Conservation (phyloP, 2,888 invertebrate species). For the Volucella bombylans region DNA sequence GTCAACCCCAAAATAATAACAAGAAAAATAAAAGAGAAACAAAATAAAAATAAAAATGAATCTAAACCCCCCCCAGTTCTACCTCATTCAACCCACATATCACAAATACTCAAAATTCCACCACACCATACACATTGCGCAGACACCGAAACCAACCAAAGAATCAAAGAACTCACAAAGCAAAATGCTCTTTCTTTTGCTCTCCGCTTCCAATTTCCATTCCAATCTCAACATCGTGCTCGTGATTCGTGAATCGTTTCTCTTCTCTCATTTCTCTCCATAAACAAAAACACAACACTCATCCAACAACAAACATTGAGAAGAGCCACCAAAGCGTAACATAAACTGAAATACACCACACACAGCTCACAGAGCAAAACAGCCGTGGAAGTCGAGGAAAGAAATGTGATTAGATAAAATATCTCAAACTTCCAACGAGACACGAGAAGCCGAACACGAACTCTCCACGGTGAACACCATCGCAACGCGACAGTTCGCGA, state of each 20-base stretch:
- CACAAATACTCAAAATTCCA: slow-evolving; percentile 17
- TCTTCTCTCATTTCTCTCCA: slow-evolving; percentile 32
- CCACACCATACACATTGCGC: slow-evolving; percentile 45
- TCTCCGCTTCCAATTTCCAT: slow-evolving; percentile 11
- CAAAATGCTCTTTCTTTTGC: not conserved
- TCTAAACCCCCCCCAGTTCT: not conserved
- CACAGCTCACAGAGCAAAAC: slow-evolving; percentile 7
- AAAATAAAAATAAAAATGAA: not conserved
- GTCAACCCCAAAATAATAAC: slow-evolving; percentile 15
- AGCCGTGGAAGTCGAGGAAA: slow-evolving; percentile 69
- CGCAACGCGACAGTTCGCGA: slow-evolving; percentile 78
- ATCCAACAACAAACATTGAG: slow-evolving; percentile 27
- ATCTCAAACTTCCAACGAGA: slow-evolving; percentile 70
- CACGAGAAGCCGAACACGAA: slow-evolving; percentile 23
- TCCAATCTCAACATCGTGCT: not conserved
- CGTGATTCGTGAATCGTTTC: slow-evolving; percentile 3
- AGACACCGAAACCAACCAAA: slow-evolving; percentile 23
- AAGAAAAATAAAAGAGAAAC: too few relatives aligned
- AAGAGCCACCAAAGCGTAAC: slow-evolving; percentile 39
- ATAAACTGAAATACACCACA: slow-evolving; percentile 24
- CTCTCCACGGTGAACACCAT: slow-evolving; percentile 67
- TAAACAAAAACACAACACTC: slow-evolving; percentile 44
- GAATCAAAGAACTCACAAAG: not conserved
- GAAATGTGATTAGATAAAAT: slow-evolving; percentile 71
- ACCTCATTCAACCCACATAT: slow-evolving; percentile 41